These are phyloP conservation scores for Limnephilus auricula DNA, from an alignment of 2,888 invertebrate genomes.

Conservation along the genomic window DNA sequence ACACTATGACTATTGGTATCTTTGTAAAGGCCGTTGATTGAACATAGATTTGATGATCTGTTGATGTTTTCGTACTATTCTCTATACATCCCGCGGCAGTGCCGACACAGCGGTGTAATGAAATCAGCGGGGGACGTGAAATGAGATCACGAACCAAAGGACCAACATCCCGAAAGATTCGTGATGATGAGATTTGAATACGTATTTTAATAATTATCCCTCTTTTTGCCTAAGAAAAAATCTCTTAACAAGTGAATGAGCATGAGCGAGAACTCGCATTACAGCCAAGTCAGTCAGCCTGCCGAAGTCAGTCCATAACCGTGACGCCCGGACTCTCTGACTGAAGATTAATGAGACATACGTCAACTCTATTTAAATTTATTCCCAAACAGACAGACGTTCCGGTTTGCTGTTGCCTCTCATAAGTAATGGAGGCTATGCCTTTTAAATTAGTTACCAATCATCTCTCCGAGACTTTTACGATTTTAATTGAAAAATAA, in stretches of 20 bases:
- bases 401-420: constrained; percentile 46
- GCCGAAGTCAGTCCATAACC: constrained; percentile 25
- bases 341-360: constrained; percentile 63
- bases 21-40: constrained; percentile 45
- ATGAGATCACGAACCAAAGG: constrained; percentile 61
- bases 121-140: constrained; percentile 61
- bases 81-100: not conserved
- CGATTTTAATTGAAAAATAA: constrained; percentile 65
- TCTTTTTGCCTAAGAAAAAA: constrained; percentile 54
- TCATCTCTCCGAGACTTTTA: constrained; percentile 58
- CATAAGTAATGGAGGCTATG: constrained; percentile 58
- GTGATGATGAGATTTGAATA: constrained; percentile 54
- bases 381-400: constrained; percentile 59
- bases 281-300: not conserved
- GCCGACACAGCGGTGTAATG: constrained; percentile 46
- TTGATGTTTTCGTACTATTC: constrained; percentile 50
- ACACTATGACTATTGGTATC: constrained; percentile 19
- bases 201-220: constrained; percentile 61
- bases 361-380: constrained; percentile 65
- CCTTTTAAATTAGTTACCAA: constrained; percentile 64
- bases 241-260: constrained; percentile 49
- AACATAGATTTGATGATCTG: constrained; percentile 51
- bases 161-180: constrained; percentile 37
- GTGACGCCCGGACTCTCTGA: constrained; percentile 33
- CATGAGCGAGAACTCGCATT: constrained; percentile 46